These are phyloP conservation scores for Meghimatium bilineatum DNA, from an alignment of 2,888 invertebrate genomes.

Conservation along the genomic window DNA sequence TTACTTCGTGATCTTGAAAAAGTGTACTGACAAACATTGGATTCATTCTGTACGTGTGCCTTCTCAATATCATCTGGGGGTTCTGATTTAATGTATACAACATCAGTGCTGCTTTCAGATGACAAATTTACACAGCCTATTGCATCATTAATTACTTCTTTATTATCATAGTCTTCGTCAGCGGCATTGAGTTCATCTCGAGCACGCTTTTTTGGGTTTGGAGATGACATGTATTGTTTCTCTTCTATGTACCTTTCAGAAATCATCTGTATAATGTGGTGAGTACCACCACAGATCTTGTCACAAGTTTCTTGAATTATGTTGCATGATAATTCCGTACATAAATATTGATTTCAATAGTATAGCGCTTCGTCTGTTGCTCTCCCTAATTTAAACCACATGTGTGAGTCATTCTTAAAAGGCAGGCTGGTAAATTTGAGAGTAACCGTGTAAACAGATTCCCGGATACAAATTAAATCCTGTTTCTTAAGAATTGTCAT, in stretches of 20 bases:
- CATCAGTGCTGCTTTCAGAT: background rate
- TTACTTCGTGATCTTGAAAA: background rate
- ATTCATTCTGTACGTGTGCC: background rate
- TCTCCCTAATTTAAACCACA: background rate
- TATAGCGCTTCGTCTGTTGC: background rate
- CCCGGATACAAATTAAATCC: background rate
- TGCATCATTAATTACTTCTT: background rate
- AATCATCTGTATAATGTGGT: background rate
- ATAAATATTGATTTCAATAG: background rate
- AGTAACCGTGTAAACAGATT: background rate
- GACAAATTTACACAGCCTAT: background rate
- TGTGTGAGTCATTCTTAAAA: slow-evolving; percentile 1
- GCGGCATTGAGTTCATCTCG: background rate
- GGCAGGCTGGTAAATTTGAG: background rate
- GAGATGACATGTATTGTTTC: slow-evolving; percentile 10
- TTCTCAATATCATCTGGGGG: slow-evolving; percentile 25
- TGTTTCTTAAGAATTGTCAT: too few species aligned
- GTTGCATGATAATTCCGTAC: background rate
- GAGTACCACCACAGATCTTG: background rate
- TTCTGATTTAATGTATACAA: slow-evolving; percentile 18
- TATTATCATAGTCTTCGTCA: background rate
- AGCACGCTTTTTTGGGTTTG: background rate
- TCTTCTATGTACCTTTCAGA: slow-evolving; percentile 7
- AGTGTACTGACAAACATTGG: background rate
- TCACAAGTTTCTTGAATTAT: background rate